phyloP scores from a whole-genome alignment of 2,113 vertebrate species.

The Myrmophylax atrothorax region DNA sequence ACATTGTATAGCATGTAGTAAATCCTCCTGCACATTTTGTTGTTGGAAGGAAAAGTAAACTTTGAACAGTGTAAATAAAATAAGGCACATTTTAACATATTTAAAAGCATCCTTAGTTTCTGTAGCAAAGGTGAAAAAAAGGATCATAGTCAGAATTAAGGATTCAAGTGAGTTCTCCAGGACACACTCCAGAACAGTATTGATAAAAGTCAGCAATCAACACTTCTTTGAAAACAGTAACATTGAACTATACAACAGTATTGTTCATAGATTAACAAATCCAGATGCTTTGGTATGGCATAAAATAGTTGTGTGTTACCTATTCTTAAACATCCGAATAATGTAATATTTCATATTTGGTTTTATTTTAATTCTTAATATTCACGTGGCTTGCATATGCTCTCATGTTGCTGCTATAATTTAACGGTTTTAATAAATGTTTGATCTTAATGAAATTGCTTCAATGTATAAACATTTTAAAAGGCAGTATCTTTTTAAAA shows the following conservation, averaged over 20 bases:
- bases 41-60: conserved; percentile 27
- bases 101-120: conserved; percentile 36
- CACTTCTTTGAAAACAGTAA: neutral
- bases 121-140: neutral
- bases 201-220: neutral
- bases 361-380: conserved; percentile 25
- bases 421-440: conserved; percentile 15
- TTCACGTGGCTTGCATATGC: conserved; percentile 2
- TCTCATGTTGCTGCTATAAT: conserved; percentile 47
- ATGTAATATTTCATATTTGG: neutral
- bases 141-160: neutral
- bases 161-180: neutral
- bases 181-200: neutral
- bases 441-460: conserved; percentile 36
- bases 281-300: neutral
- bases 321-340: neutral
- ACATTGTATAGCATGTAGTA: conserved; percentile 62
- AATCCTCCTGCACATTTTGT: conserved; percentile 45
- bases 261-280: conserved; percentile 7
- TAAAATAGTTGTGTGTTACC: neutral
- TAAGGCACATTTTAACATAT: conserved; percentile 30
- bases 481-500: conserved; percentile 49
- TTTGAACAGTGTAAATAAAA: conserved; percentile 59
- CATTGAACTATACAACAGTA: neutral
- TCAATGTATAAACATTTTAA: conserved; percentile 50